Percentiles rank a stretch among this genome's conserved stretches.
Evolutionary conservation across 2,113 vertebrate species (phyloP).

Genomic region (Upupa epops): DNA sequence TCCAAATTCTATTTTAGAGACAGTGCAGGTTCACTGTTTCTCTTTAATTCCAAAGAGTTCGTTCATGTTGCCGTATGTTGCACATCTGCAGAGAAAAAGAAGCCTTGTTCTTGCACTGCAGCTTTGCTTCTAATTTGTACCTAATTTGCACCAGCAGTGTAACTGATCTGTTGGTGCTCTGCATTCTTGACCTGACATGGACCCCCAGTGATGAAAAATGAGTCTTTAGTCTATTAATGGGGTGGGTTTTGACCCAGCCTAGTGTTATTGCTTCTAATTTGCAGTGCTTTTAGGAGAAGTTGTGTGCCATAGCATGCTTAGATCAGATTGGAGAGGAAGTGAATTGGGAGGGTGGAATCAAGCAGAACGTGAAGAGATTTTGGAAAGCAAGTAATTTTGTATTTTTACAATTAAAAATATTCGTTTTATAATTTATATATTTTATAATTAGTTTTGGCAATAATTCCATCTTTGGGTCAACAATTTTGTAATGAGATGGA

Average conservation of each 20-base stretch:
- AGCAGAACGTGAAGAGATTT: background rate
- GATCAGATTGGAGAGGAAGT: background rate
- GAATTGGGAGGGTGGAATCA: background rate
- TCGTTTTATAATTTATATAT: too few species aligned
- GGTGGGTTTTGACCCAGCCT: background rate
- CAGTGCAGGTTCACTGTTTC: background rate
- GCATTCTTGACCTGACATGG: background rate
- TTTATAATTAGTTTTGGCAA: too few species aligned
- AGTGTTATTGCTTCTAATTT: background rate
- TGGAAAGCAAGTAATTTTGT: background rate
- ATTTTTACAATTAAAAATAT: too few species aligned
- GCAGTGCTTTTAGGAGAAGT: background rate
- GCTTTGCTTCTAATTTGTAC: slow-evolving; percentile 19
- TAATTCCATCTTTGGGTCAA: background rate
- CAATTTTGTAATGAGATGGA: background rate
- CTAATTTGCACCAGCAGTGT: slow-evolving; percentile 39
- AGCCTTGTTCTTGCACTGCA: background rate
- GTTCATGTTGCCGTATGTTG: background rate
- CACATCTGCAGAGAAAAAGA: background rate
- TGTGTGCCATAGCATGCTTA: background rate
- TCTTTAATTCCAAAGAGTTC: background rate
- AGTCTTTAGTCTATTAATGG: background rate
- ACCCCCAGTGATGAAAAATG: background rate
- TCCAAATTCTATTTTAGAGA: background rate
- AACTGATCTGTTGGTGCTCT: background rate